These are phyloP conservation scores for Amiota minor DNA, from an alignment of 2,888 invertebrate genomes.

Conservation along the genomic window DNA sequence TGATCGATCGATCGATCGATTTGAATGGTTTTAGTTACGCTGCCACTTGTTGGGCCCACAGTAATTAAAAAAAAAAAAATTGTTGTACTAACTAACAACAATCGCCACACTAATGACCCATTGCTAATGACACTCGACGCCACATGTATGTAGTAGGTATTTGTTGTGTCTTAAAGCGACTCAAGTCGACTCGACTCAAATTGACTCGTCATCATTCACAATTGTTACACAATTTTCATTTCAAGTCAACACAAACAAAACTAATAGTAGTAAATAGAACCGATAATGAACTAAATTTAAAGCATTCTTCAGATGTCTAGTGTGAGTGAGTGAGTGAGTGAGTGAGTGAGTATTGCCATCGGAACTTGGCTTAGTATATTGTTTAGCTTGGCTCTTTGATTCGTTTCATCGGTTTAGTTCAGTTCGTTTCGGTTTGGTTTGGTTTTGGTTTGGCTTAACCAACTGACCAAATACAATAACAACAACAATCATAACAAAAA, in stretches of 20 bases:
- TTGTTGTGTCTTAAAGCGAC: not conserved
- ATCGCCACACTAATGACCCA: conserved; percentile 5
- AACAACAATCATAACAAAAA: not conserved
- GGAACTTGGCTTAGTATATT: not conserved
- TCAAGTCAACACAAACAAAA: conserved; percentile 18
- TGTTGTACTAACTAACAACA: not conserved
- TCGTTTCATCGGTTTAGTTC: not conserved
- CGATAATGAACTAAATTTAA: conserved; percentile 40
- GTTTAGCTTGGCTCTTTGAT: not conserved
- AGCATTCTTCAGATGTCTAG: conserved; percentile 32
- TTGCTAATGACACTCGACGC: conserved; percentile 25
- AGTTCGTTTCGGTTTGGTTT: no score
- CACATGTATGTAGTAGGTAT: not conserved
- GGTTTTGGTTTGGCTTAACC: not conserved
- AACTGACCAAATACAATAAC: not conserved
- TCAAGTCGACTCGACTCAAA: no score
- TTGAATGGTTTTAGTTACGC: not conserved
- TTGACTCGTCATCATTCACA: not conserved
- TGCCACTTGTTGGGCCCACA: not conserved
- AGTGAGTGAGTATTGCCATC: conserved; percentile 32
- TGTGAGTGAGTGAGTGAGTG: conserved; percentile 29
- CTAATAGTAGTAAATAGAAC: not conserved
- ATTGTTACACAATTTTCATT: conserved; percentile 47
- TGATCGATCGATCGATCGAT: not conserved
- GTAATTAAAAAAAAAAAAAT: not conserved